Evolutionary conservation across 2,888 invertebrate species (phyloP), one percentile per base, ranked within the genome.

Genomic region (Mesopsocus fuscifrons): DNA sequence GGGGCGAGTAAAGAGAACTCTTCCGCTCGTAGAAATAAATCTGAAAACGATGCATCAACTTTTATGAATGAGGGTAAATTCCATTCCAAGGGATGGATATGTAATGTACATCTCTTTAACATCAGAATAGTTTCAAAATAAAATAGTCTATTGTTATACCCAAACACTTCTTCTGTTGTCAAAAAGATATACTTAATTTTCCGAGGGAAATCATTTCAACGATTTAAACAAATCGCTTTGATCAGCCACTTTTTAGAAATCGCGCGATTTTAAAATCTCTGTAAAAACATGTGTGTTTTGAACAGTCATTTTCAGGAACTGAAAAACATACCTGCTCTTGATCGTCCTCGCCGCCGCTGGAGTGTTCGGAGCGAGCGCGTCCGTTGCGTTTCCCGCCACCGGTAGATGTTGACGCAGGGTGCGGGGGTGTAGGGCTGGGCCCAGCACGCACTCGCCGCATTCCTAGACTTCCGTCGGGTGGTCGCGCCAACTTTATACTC

Each of bases 351-450:
- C 41, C 44, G 3, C 35, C 23, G 18, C 41, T 44, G 2, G 41
- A 44, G 13, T 44, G 17, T 15, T 23, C 18, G 11, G 34, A 18
- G n/a, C 33, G 33, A n/a, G 43, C 26, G 18, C 31, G 23, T 9
- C 35, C 26, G 11, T 38, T 26, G 5, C 41, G n/a, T 3, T 16
- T 33, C 13, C 42, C 15, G 15, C 34, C 17, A 11, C 30, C 33
- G 2, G 38, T 23, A 8, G 44, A 18, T 13, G 34, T 11, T 26
- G 53, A 49, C 41, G 54, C 52, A 3, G 48, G 43, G 45, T 58
- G 55, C 11, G 62, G 62, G 9, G 67, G 65, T 2, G 64, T 65
- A 2, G 70, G 69, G 57, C 68, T 69, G 18, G 70, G 68, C 2
- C 67, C 69, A 6, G 68, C 65, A 47, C 69, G 58, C 21, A 56